Conservation (phyloP, 37 sponge, comb jelly and placozoan species). For the Aphrocallistes beatrix region DNA sequence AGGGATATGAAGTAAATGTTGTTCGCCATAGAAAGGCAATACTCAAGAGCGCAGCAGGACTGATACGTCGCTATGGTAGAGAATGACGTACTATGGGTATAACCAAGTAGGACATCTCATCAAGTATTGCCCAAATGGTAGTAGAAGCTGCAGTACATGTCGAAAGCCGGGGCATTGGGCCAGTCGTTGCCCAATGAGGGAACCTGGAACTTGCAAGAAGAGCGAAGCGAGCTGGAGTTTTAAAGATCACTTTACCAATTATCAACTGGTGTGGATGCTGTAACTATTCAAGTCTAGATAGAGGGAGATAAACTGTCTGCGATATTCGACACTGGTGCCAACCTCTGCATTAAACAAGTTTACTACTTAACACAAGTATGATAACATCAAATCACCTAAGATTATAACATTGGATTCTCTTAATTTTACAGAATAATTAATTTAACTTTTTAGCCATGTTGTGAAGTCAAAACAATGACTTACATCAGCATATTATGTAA, state of each 20-base stretch:
- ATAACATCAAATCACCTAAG: too few relatives aligned
- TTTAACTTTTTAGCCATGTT: too few relatives aligned
- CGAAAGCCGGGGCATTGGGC: not conserved
- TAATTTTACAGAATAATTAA: too few relatives aligned
- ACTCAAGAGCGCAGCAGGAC: not conserved
- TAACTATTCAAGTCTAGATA: not conserved
- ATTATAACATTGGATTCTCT: too few relatives aligned
- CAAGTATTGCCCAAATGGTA: not conserved
- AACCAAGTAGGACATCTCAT: not conserved
- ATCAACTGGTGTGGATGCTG: not conserved
- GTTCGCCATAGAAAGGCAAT: not conserved
- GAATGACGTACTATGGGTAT: not conserved
- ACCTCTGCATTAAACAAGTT: not conserved
- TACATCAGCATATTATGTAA: too few relatives aligned
- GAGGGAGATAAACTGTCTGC: not conserved
- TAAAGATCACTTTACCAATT: not conserved
- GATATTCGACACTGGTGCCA: conserved; percentile 2
- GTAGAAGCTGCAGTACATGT: not conserved
- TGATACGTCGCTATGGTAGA: not conserved
- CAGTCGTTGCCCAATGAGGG: not conserved
- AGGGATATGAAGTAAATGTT: not conserved
- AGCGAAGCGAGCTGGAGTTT: not conserved
- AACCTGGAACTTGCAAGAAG: not conserved
- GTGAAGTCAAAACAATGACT: too few relatives aligned
- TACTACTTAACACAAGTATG: too few relatives aligned